Evolutionary conservation across 2,888 invertebrate genomes (phyloP), one percentile per base, ranked within the genome.

Genomic region (Amaurobius ferox): DNA sequence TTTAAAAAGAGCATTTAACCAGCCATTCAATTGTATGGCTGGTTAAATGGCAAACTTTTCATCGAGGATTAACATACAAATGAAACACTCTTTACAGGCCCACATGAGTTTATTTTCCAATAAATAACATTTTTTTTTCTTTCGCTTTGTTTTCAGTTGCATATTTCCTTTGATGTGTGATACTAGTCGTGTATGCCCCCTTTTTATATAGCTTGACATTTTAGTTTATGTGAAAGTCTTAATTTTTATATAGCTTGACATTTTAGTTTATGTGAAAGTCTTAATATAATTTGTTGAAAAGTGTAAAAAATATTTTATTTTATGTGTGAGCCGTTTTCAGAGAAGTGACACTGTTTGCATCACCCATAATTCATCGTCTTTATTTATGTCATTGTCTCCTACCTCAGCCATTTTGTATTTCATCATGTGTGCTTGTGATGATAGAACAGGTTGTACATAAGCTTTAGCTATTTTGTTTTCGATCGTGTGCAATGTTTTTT

Each of bases 261-360:
- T 64, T 64, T 64, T 64, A 64, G 23, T 48, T 19, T 48, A 55
- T 23, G 19, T 19, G 23, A 29, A 5, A 64, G 64, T 29, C 29
- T 64, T 30, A 64, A 64, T 30, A 64, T 64, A 64, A 30, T 55
- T 55, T 55, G 55, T 55, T 55, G 11, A 11, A 55, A 55, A 23
- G 5, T 76, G 76, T 76, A 68, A 61, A 68, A 44, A 48, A 67
- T 19, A 68, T 61, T 23, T 44, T 66, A 40, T 32, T 61, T 30
- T 71, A 32, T 30, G 73, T 67, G 32, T 77, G 48, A 70, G 2
- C 9, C 16, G 16, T 44, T 44, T 13, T 2, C 44, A 23, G 55
- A 6, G 6, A 44, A 44, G 35, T 35, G n/a, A 7, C 35, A 35
- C 35, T 35, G 5, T 7, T 35, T 35, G 5, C 9, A 7, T 5